phyloP scores from a whole-genome alignment of 1,140 invertebrate species.

The Caerostris darwini region DNA sequence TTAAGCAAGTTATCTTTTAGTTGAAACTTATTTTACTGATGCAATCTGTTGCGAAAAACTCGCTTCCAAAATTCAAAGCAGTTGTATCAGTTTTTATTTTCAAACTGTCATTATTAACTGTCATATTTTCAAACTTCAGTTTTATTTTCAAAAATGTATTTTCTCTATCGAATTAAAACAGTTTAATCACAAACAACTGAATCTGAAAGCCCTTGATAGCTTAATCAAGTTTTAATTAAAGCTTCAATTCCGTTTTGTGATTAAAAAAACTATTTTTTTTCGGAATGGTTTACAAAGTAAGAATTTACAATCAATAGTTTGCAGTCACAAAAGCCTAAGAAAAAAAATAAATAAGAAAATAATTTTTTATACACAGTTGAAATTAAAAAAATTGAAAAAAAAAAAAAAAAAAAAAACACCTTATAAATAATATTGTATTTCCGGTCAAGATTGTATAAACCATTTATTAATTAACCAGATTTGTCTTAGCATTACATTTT shows the following conservation, averaged over 20 bases:
- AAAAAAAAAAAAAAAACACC: too few relatives aligned
- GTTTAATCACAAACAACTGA: not conserved
- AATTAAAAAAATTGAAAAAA: too few relatives aligned
- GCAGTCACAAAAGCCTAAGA: too few relatives aligned
- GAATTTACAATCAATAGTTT: too few relatives aligned
- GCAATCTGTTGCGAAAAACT: not conserved
- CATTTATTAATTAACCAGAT: too few relatives aligned
- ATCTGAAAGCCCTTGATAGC: slow-evolving; percentile 1
- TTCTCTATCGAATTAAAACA: not conserved
- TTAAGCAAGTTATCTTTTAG: slow-evolving; percentile 26
- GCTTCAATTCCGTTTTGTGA: not conserved
- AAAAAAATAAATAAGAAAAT: too few relatives aligned
- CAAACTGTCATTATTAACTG: not conserved
- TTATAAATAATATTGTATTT: too few relatives aligned
- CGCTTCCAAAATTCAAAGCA: not conserved
- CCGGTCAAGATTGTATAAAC: too few relatives aligned
- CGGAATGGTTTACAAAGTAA: too few relatives aligned
- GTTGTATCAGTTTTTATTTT: not conserved
- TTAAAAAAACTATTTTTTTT: not conserved
- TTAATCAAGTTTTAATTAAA: slow-evolving; percentile 46
- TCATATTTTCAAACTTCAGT: not conserved
- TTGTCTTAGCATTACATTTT: too few relatives aligned
- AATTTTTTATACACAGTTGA: too few relatives aligned
- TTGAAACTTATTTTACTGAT: not conserved
- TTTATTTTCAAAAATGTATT: not conserved